These are phyloP conservation scores for Tigriopus japonicus DNA, from an alignment of 1,140 invertebrate genomes.

Conservation along the genomic window DNA sequence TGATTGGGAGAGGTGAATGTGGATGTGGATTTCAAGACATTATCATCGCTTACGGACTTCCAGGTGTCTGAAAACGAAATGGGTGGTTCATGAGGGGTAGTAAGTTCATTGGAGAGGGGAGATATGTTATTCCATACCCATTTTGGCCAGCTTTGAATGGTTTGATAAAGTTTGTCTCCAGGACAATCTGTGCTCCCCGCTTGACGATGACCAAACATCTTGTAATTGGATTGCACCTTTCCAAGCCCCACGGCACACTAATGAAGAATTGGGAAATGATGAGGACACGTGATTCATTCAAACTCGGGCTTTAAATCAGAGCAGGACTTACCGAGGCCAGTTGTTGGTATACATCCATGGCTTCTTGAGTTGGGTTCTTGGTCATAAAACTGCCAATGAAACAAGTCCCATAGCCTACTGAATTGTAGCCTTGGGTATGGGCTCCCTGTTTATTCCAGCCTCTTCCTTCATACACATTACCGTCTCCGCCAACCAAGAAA, in stretches of 20 bases:
- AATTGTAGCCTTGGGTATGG: slow-evolving; percentile 43
- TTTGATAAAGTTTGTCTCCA: slow-evolving; percentile 30
- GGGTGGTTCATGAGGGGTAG: no score
- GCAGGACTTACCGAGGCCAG: no score
- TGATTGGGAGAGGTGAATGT: no score
- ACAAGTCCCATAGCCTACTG: slow-evolving; percentile 44
- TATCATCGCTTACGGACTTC: no score
- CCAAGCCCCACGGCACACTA: slow-evolving; percentile 18
- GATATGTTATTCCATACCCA: slow-evolving; percentile 20
- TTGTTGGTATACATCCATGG: slow-evolving; percentile 20
- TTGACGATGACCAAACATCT: slow-evolving; percentile 31
- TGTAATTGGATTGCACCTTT: slow-evolving; percentile 26
- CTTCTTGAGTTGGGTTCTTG: slow-evolving; percentile 15
- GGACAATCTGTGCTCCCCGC: slow-evolving; percentile 28
- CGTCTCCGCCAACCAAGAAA: slow-evolving; percentile 57
- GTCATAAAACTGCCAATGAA: slow-evolving; percentile 44
- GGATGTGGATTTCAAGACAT: no score
- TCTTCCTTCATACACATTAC: slow-evolving; percentile 48
- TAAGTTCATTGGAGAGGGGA: not conserved
- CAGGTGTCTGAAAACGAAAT: no score
- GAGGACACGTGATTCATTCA: no score
- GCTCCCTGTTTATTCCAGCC: slow-evolving; percentile 45
- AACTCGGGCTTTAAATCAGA: no score
- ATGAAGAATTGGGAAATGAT: no score
- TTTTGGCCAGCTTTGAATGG: slow-evolving; percentile 32